Evolutionary conservation across 2,113 vertebrate species (phyloP), one percentile per base, ranked within the genome.

Genomic region (Lepidothrix coronata): DNA sequence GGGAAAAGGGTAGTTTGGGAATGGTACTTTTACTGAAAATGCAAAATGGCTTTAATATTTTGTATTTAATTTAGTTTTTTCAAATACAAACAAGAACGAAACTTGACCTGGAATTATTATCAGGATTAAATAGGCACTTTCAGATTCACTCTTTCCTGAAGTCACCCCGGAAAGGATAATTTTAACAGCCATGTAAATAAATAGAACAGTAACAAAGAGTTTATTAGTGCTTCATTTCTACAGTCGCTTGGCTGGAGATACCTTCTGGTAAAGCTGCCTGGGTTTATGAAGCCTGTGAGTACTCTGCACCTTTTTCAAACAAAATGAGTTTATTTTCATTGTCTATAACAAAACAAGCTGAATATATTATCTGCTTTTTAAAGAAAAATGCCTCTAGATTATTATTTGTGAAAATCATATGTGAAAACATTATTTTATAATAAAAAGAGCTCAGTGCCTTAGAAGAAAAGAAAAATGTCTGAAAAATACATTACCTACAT

Each of bases 121-220:
- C n/a, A 82, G 52, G 11, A 27, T 16, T 55, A 20, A 52, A 68
- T 1, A 52, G 14, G 9, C 21, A 24, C 48, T 71, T 88, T 85
- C 19, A 49, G 31, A 58, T 16, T 77, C 9, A 49, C 17, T 21
- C 27, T 68, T 71, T 30, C 17, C n/a, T 43, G 37, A 91, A 62
- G 54, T 49, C 9, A 46, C 15, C 0, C 4, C 1, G 1, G 25
- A 19, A 35, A 82, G 24, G 30, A 33, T 0, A 2, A 37, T 31
- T 5, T 0, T 68, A 31, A 51, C 17, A 35, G 28, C 4, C 58
- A 37, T 37, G 28, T 63, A 35, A 58, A 51, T 11, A 33, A 58
- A 51, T 8, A 33, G 24, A 30, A 41, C 4, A n/a, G 46, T 27
- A 75, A 33, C 39, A 33, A 19, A 28, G 4, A n/a, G 49, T 27